Evolutionary conservation across 2,888 invertebrate genomes (phyloP).

Genomic region (Lordiphosa fenestrarum): DNA sequence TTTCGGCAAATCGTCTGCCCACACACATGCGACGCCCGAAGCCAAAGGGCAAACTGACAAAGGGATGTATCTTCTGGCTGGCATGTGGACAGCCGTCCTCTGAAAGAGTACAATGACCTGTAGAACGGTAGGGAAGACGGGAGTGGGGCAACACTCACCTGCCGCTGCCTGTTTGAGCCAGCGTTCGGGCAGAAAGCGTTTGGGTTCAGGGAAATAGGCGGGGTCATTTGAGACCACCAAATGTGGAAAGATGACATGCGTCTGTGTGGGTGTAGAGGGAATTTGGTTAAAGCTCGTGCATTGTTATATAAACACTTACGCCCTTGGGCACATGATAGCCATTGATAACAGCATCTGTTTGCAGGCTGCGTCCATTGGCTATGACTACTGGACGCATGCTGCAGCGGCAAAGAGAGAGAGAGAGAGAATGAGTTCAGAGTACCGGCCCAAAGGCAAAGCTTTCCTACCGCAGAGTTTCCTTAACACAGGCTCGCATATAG

Average conservation of each 20-base stretch:
- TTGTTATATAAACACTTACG: constrained; percentile 81
- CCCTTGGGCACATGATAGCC: constrained; percentile 91
- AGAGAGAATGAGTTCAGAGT: constrained; percentile 2
- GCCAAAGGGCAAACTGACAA: constrained; percentile 88
- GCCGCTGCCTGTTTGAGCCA: constrained; percentile 85
- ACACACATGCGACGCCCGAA: constrained; percentile 89
- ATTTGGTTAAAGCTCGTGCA: background rate
- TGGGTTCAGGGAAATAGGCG: constrained; percentile 87
- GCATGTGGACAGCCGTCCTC: constrained; percentile 75
- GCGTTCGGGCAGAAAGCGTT: constrained; percentile 87
- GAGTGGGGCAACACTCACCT: constrained; percentile 54
- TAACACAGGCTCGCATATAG: constrained; percentile 88
- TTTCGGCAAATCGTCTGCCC: constrained; percentile 90
- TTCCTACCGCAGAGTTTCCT: constrained; percentile 86
- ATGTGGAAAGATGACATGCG: constrained; percentile 89
- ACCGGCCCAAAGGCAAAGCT: background rate
- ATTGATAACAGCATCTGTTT: constrained; percentile 87
- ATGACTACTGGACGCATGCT: constrained; percentile 91
- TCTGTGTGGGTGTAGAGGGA: constrained; percentile 81
- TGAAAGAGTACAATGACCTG: constrained; percentile 10
- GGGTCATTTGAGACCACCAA: constrained; percentile 88
- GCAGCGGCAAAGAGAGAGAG: background rate
- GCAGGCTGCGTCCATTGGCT: constrained; percentile 89
- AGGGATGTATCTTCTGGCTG: constrained; percentile 85
- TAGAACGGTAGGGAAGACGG: background rate